Percentiles rank a stretch among this genome's conserved stretches.
These are phyloP conservation scores for Phyllostomus hastatus DNA, from an alignment of 2,113 vertebrate species.

Conservation along the genomic window DNA sequence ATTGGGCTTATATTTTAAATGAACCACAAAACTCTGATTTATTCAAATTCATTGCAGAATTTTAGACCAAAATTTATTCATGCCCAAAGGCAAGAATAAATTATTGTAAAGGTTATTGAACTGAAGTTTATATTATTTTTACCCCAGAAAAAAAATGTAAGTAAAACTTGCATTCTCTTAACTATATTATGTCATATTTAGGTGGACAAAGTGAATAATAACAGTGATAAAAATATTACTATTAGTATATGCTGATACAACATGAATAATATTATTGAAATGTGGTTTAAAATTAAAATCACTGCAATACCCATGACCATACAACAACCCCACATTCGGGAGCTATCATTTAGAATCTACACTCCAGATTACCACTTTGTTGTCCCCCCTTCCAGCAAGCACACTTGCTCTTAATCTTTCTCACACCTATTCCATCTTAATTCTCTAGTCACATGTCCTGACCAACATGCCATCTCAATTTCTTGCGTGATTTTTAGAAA, in stretches of 20 bases:
- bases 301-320: background rate
- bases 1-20: constrained; percentile 61
- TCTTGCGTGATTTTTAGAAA: background rate
- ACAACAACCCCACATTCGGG: background rate
- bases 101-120: background rate
- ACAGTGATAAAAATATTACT: background rate
- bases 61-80: constrained; percentile 41
- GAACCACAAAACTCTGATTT: constrained; percentile 51
- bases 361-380: background rate
- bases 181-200: background rate
- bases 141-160: background rate
- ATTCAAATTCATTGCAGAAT: constrained; percentile 46
- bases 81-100: constrained; percentile 45
- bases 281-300: background rate
- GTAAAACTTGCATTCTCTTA: constrained; percentile 20
- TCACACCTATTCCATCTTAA: background rate
- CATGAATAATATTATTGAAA: background rate
- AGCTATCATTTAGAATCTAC: background rate
- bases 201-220: background rate
- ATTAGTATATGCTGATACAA: background rate
- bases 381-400: background rate
- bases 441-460: background rate
- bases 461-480: background rate
- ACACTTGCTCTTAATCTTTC: background rate
- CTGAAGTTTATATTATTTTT: constrained; percentile 50